phyloP scores from a whole-genome alignment of 2,797 vertebrate genomes.

The Spheniscus humboldti region DNA sequence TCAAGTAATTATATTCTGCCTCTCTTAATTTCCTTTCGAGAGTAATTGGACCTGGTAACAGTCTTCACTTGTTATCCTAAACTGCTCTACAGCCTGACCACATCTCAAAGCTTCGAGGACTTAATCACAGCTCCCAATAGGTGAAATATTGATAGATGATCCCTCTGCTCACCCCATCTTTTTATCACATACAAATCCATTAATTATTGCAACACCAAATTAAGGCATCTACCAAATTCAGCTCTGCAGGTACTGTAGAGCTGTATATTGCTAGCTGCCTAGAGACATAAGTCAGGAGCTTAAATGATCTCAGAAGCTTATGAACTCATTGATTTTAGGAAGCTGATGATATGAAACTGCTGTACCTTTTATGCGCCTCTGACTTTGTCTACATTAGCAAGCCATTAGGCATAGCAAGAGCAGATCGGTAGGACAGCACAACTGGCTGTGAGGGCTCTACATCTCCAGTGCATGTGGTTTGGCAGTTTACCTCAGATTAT shows the following conservation, averaged over 20 bases:
- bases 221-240: neutral
- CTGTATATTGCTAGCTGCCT: neutral
- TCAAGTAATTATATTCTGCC: slow-evolving; percentile 59
- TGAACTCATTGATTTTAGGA: slow-evolving; percentile 26
- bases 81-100: slow-evolving; percentile 13
- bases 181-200: slow-evolving; percentile 27
- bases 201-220: slow-evolving; percentile 16
- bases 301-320: slow-evolving; percentile 23
- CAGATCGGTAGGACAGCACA: neutral
- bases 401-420: neutral
- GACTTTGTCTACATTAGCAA: neutral
- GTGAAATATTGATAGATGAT: slow-evolving; percentile 34
- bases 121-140: slow-evolving; percentile 31
- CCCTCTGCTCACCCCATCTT: neutral
- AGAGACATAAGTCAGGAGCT: neutral
- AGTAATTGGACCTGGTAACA: slow-evolving; percentile 44
- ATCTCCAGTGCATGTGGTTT: neutral
- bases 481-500: neutral
- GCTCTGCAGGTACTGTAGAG: neutral
- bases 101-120: slow-evolving; percentile 37
- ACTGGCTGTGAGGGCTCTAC: neutral
- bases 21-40: slow-evolving; percentile 53
- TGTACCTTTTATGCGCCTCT: neutral
- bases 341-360: neutral
- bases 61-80: slow-evolving; percentile 42